Base-by-base conservation (phyloP, 1,140 invertebrate genomes). In the Sitophilus oryzae region DNA sequence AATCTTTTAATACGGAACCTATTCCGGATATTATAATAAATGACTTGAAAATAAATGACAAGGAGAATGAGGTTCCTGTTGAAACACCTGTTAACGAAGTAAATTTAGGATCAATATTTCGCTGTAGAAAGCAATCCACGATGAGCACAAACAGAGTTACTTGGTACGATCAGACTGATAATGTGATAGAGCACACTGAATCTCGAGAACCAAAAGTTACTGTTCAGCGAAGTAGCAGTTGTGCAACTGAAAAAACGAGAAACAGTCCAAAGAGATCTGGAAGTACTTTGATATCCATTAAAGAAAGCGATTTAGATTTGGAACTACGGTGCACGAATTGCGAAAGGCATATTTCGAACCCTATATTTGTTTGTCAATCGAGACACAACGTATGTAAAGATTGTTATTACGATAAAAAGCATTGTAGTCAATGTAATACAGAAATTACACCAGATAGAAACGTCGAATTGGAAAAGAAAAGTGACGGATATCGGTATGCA, bases 261-360 rank as follows among this genome's bases (percentile, higher is more conserved):
- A 44, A 21, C 10, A 30, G 16, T 9, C 16, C 38, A 1, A 45
- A 53, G 49, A 43, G 52, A 15, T 22, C 40, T 21, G 48, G 38
- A 20, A 63, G 59, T 50, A 60, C 47, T 37, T 38, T 63, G 30
- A 48, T 10, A 3, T 36, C 52, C 1, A 58, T 55, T 8, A 16
- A 19, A 40, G 54, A 62, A 59, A 52, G 30, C 15, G 52, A 58
- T n/a, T 42, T 44, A 35, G 56, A 60, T 20, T 25, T 41, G 20
- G 60, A 60, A 8, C 10, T 66, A 1, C 54, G 55, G 30, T 69
- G 67, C 46, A 47, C 54, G 14, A 57, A 62, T 18, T 69, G 67
- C 35, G 30, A 36, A 16, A 36, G 52, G 10, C 51, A 59, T 23
- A 59, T 69, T 51, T 20, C 59, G 19, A 59, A 64, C 14, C 67